Evolutionary conservation across 2,888 invertebrate genomes (phyloP), one percentile per base, ranked within the genome.

Genomic region (Diaprepes abbreviatus): DNA sequence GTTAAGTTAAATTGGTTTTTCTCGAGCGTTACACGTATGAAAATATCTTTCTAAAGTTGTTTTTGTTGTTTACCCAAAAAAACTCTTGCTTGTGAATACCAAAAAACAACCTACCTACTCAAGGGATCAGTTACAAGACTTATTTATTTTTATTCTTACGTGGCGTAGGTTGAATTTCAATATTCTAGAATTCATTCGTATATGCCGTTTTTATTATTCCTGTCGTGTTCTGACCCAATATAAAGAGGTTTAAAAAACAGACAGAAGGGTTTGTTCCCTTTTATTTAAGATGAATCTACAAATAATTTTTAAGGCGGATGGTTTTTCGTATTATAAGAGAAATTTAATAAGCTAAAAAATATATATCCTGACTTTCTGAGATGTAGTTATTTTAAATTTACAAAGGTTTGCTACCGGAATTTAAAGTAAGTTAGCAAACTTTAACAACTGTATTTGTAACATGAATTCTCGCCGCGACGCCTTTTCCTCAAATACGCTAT

Each of bases 61-160:
- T 24, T 24, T 24, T 24, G 3, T 24, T 43, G 19, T 43, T 43
- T 21, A 43, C 21, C 4, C 1, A 21, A 43, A 40, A 17, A 43
- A 21, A 7, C 21, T 43, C 17, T 43, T 40, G 17, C 40, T 40
- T 17, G 19, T n/a, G 19, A 43, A 19, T n/a, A 19, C 3, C 21
- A 43, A 2, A 17, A 43, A 43, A 17, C 9, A 19, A 43, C 1
- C 19, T 19, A 43, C 43, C n/a, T 19, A 43, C 43, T 9, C 43
- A 43, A 21, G 43, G 21, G 43, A 43, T 43, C 43, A 43, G 43
- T 43, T 43, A 43, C 43, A 43, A 21, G 43, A 21, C 19, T 43
- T 43, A 43, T 43, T 43, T 43, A 43, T 43, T 43, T 21, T 43
- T 43, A 21, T 19, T 43, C 9, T 12, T 10, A 17, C 19, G 19